Evolutionary conservation across 2,113 vertebrate genomes (phyloP).

Genomic region (Leucosticte australis): DNA sequence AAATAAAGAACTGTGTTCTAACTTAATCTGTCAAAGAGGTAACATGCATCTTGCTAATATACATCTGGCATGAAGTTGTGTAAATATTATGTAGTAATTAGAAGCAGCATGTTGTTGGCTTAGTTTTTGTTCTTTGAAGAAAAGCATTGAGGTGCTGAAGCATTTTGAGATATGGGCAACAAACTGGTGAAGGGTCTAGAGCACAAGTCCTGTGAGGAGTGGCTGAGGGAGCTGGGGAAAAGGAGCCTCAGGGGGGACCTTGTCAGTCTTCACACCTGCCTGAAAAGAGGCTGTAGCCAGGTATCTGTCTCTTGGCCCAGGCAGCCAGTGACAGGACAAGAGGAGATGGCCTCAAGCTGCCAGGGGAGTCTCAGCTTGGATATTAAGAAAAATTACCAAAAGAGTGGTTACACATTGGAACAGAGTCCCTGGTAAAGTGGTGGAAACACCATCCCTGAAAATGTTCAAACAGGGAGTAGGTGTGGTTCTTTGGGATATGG

Average conservation of each 20-base stretch:
- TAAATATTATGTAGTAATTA: background rate
- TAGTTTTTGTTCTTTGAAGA: background rate
- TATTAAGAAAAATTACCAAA: background rate
- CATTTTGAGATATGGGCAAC: background rate
- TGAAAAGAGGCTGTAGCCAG: background rate
- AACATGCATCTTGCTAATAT: background rate
- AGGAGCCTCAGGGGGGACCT: no score
- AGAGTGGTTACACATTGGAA: background rate
- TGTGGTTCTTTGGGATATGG: no score
- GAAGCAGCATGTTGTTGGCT: background rate
- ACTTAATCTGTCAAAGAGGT: background rate
- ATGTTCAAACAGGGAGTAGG: background rate
- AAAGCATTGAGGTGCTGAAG: background rate
- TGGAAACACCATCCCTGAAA: background rate
- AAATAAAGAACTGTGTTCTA: background rate
- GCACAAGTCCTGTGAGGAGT: background rate
- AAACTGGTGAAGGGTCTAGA: background rate
- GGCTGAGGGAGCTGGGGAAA: no score
- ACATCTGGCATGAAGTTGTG: accelerated
- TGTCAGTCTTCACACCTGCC: no score
- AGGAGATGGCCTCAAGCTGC: background rate
- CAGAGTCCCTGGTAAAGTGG: accelerated
- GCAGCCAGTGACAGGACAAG: background rate
- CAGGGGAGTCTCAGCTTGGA: background rate
- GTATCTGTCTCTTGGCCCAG: background rate